phyloP scores from a whole-genome alignment of 2,888 invertebrate species.

The Tholera decimalis region DNA sequence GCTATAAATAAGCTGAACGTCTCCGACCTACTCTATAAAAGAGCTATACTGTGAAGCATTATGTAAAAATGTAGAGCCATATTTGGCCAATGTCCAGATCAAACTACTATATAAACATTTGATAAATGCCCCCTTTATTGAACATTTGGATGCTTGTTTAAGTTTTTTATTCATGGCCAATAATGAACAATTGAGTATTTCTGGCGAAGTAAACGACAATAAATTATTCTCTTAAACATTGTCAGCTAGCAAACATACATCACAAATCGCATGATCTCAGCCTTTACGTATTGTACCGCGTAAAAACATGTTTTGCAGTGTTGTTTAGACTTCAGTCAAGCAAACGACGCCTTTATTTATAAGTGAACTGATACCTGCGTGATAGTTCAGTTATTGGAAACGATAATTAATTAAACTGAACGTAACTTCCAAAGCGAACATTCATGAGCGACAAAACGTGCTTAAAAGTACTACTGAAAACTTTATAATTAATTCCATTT shows the following conservation, averaged over 20 bases:
- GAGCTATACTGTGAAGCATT: slow-evolving; percentile 60
- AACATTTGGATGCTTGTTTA: neutral
- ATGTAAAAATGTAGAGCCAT: slow-evolving; percentile 61
- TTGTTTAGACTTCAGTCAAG: slow-evolving; percentile 33
- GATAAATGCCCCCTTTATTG: slow-evolving; percentile 37
- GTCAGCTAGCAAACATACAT: slow-evolving; percentile 63
- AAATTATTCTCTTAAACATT: slow-evolving; percentile 57
- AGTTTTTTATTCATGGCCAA: slow-evolving; percentile 29
- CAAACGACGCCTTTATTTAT: slow-evolving; percentile 26
- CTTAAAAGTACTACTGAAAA: slow-evolving; percentile 15
- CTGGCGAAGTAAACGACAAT: slow-evolving; percentile 48
- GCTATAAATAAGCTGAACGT: slow-evolving; percentile 76
- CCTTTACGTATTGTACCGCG: slow-evolving; percentile 65
- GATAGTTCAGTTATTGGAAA: slow-evolving; percentile 17
- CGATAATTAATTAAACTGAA: slow-evolving; percentile 20
- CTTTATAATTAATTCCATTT: slow-evolving; percentile 28
- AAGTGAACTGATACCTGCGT: slow-evolving; percentile 19
- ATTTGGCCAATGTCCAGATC: slow-evolving; percentile 73
- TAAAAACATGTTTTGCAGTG: slow-evolving; percentile 69
- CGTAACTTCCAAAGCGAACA: slow-evolving; percentile 5
- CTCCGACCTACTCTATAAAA: slow-evolving; percentile 73
- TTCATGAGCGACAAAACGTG: slow-evolving; percentile 23
- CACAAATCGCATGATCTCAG: slow-evolving; percentile 69
- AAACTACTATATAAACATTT: slow-evolving; percentile 36
- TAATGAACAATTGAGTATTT: slow-evolving; percentile 60